Base-by-base conservation (phyloP, 2,797 vertebrate species). In the Psittacula derbiana region DNA sequence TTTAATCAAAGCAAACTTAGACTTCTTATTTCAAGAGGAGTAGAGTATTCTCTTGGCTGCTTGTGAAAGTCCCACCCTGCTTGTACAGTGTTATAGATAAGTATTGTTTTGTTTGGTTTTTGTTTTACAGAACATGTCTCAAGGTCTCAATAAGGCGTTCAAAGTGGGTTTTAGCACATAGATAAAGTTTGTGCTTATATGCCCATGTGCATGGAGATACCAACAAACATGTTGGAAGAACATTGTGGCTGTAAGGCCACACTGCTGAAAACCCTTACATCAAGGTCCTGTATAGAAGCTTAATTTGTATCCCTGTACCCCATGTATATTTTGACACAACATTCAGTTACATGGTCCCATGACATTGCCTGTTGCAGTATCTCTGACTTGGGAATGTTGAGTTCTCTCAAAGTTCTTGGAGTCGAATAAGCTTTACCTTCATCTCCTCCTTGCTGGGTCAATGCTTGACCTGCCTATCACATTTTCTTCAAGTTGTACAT, bases 321-420 rank as follows among this genome's bases (percentile, higher is more conserved):
- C 1, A 2, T 10, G 7, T 62, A 25, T 17, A 30, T 61, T 76
- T 44, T 1, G 2, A 41, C 46, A 44, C 11, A 16, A 8, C 20
- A 10, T 31, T 65, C 36, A 30, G 11, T 71, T 76, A 30, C 7
- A 6, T 19, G 31, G 24, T 43, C 50, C 44, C 40, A n/a, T 8
- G 17, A 19, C 38, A 13, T 10, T 30, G 12, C 44, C 49, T 70
- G 21, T 58, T 66, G 64, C 16, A 19, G 11, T 57, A 44, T 61
- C 16, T 80, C 41, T 65, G 21, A 41, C 58, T 28, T 57, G 27
- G 36, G 50, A 84, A 71, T 60, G 36, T 18, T 36, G 58, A 16
- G 30, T 28, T 83, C 33, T 43, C 33, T 52, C 14, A 17, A 55
- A n/a, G 10, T 31, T 52, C 21, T 76, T 36, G 44, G 30, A 61